phyloP scores from a whole-genome alignment of 2,888 invertebrate species.

The Callyntrura guangdongensis region DNA sequence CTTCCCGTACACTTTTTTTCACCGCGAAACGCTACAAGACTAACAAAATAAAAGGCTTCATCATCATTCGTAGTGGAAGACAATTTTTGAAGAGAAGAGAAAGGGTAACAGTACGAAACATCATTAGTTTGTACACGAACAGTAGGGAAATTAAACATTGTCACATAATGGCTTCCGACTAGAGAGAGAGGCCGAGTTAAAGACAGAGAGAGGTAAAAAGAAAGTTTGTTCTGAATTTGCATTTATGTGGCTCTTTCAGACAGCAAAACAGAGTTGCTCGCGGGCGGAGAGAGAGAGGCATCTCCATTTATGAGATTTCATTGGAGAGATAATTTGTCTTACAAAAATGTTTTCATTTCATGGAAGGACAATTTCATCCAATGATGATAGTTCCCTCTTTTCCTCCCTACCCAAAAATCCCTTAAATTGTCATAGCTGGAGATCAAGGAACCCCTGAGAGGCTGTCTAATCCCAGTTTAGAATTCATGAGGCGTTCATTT shows the following conservation, averaged over 20 bases:
- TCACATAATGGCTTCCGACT: conserved; percentile 11
- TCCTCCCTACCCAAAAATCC: conserved; percentile 21
- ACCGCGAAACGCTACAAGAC: background rate
- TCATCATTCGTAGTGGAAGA: background rate
- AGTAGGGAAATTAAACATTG: conserved; percentile 32
- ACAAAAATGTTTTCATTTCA: conserved; percentile 69
- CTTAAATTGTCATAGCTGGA: conserved; percentile 74
- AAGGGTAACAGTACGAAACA: background rate
- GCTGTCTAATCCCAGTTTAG: conserved; percentile 77
- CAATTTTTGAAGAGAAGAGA: background rate
- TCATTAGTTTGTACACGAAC: background rate
- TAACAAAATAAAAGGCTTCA: background rate
- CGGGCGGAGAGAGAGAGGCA: background rate
- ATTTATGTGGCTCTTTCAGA: background rate
- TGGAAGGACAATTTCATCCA: conserved; percentile 56
- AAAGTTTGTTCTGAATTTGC: conserved; percentile 32
- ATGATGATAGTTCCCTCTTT: conserved; percentile 41
- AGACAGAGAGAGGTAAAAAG: background rate
- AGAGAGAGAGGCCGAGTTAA: background rate
- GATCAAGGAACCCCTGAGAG: conserved; percentile 74
- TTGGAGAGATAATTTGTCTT: conserved; percentile 58
- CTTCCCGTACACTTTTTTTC: background rate
- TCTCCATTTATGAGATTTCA: conserved; percentile 54
- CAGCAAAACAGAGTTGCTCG: conserved; percentile 3
- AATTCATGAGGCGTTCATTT: conserved; percentile 76